Conservation (phyloP, 2,113 vertebrate genomes). For the Tenrec ecaudatus region DNA sequence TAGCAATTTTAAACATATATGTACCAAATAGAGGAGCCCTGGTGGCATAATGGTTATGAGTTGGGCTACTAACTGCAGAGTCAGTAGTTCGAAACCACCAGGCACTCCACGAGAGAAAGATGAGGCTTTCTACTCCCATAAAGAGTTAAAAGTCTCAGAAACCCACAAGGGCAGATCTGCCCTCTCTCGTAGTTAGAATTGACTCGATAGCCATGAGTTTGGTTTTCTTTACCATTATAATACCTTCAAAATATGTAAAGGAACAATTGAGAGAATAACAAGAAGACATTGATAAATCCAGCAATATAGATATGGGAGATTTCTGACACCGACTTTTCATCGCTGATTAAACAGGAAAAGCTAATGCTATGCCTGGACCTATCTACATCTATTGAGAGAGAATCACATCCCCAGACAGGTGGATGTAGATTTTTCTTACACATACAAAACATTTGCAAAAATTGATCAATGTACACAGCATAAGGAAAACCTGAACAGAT, state of each 20-base stretch:
- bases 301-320: background rate
- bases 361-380: no score
- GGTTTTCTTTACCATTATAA: background rate
- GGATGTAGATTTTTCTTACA: background rate
- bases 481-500: slow-evolving; percentile 14
- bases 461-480: background rate
- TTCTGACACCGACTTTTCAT: slow-evolving; percentile 36
- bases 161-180: no score
- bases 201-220: no score
- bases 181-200: no score
- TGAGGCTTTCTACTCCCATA: no score
- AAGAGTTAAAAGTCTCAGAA: no score
- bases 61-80: no score
- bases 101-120: no score
- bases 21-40: background rate
- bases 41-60: no score
- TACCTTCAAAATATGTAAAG: background rate
- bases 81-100: no score
- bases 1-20: background rate
- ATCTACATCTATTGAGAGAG: background rate
- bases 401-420: background rate
- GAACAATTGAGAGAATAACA: background rate
- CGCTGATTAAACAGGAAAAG: slow-evolving; percentile 11
- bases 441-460: slow-evolving; percentile 5
- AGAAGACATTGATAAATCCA: background rate